Evolutionary conservation across 2,113 vertebrate species (phyloP).

Genomic region (Oryzias celebensis): DNA sequence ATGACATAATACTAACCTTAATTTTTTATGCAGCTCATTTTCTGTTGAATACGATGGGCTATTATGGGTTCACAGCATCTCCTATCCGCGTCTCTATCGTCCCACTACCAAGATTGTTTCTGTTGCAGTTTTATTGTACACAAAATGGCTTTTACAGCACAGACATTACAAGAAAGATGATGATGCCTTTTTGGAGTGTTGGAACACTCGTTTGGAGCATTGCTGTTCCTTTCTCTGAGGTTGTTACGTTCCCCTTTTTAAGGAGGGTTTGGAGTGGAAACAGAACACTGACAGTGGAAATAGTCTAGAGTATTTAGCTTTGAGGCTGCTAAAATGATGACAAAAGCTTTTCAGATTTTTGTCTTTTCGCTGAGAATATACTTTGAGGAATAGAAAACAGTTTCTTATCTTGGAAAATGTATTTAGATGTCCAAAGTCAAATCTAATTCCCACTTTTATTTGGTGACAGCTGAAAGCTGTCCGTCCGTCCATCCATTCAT

Average conservation of each 20-base stretch:
- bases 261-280: neutral
- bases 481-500: too few relatives aligned
- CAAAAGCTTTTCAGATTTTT: neutral
- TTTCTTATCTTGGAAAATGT: too few relatives aligned
- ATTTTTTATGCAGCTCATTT: slow-evolving; percentile 68
- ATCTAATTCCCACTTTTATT: too few relatives aligned
- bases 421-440: too few relatives aligned
- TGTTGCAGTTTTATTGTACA: slow-evolving; percentile 12
- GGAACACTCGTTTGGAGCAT: neutral
- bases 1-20: slow-evolving; percentile 57
- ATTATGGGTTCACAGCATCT: slow-evolving; percentile 37
- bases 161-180: slow-evolving; percentile 14
- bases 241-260: slow-evolving; percentile 29
- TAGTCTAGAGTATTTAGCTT: slow-evolving; percentile 16
- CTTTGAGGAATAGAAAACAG: neutral
- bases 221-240: neutral
- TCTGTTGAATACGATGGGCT: slow-evolving; percentile 44
- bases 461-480: too few relatives aligned
- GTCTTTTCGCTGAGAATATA: neutral
- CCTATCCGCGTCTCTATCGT: slow-evolving; percentile 29
- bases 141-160: slow-evolving; percentile 18
- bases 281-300: neutral
- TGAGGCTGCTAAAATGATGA: slow-evolving; percentile 6
- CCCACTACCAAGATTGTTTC: slow-evolving; percentile 17
- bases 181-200: slow-evolving; percentile 15